Evolutionary conservation across 2,888 invertebrate species (phyloP).

Genomic region (Drosophila sordidula): DNA sequence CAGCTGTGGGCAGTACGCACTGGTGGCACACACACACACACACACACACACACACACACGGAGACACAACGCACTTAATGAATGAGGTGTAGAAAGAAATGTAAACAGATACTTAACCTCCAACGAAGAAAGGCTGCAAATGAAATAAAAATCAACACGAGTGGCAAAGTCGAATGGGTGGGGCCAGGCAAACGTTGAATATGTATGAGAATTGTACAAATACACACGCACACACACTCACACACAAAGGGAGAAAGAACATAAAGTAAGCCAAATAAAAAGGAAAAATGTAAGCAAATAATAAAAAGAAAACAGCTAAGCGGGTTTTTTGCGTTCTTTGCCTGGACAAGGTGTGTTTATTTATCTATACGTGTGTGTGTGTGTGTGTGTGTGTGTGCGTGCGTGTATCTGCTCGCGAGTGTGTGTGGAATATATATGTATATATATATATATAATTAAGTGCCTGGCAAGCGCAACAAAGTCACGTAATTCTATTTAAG

Average conservation of each 20-base stretch:
- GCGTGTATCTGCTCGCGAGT: conserved; percentile 1
- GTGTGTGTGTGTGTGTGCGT: conserved; percentile 4
- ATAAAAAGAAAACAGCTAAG: conserved; percentile 66
- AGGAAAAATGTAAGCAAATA: conserved; percentile 65
- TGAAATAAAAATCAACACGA: conserved; percentile 69
- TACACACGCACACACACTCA: conserved; percentile 15
- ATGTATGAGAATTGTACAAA: conserved; percentile 43
- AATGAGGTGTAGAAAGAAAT: conserved; percentile 68
- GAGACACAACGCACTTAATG: conserved; percentile 52
- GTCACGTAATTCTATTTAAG: conserved; percentile 75
- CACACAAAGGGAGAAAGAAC: conserved; percentile 9
- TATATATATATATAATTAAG: conserved; percentile 63
- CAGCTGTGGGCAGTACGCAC: conserved; percentile 36
- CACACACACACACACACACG: conserved; percentile 15
- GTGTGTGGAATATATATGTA: conserved; percentile 17
- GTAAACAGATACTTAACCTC: conserved; percentile 75
- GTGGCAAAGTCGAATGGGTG: conserved; percentile 34
- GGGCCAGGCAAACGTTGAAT: conserved; percentile 36
- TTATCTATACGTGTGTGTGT: neutral
- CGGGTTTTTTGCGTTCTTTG: conserved; percentile 39
- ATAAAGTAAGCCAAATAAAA: conserved; percentile 59
- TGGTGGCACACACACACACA: conserved; percentile 18
- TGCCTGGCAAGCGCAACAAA: conserved; percentile 64
- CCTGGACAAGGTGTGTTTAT: conserved; percentile 36
- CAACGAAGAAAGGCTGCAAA: conserved; percentile 62